Evolutionary conservation across 2,888 invertebrate genomes (phyloP), one percentile per base, ranked within the genome.

Genomic region (Pseudococcus viburni): DNA sequence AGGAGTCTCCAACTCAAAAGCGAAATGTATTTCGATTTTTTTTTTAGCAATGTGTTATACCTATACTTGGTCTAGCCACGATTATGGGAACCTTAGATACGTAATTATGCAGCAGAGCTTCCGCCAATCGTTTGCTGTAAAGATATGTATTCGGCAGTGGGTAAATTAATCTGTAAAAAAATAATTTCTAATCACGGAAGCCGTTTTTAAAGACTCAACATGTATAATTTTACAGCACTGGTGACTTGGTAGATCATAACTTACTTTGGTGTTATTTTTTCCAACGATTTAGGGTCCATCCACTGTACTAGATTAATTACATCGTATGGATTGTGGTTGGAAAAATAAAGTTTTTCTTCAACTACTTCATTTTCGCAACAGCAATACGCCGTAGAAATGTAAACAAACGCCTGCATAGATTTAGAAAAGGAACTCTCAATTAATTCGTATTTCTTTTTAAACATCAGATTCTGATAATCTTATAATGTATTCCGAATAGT

Each of bases 71-170:
- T 89, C 99, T 93, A 5, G 96, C 95, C 84, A 99, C 96, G 89
- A 94, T 95, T 0, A 96, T 94, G 4, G 97, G 97, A 90, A 99
- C 91, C 83, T 94, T 93, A 0, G 94, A 94, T 89, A 95, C 95
- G 91, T 95, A 95, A 80, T 95, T 94, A n/a, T 94, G 93, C 9
- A 99, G 94, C 83, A 97, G 91, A 39, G 94, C 94, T 92, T 99
- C 99, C 0, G 98, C 97, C 89, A 99, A 92, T 89, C 98, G 94
- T 92, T 99, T 99, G 48, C 97, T 97, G 92, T 96, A 98, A 0
- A 97, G 98, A 92, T 99, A 99, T 0, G 98, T 98, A 92, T 99
- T 99, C 0, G 98, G 98, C 91, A 98, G 96, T 11, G 94, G 95
- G 90, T 94, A 92, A 90, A 95, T 92, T 68, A 96, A 92, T 42